Percentiles rank a stretch among this genome's conserved stretches.
Evolutionary conservation across 2,888 invertebrate species (phyloP).

Genomic region (Poecilobothrus nobilitatus): DNA sequence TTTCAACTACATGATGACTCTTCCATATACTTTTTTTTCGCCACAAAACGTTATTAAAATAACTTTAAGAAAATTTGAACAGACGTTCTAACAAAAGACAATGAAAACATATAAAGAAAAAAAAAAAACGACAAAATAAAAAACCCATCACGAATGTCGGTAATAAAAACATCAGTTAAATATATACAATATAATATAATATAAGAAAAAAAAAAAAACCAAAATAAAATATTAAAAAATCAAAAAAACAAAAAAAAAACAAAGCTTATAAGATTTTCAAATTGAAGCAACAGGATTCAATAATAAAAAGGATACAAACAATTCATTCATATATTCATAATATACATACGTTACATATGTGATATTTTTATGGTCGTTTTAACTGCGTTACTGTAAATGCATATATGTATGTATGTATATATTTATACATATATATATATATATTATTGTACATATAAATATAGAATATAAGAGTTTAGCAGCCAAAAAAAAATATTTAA

Average conservation of each 20-base stretch:
- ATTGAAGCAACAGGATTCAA: not conserved
- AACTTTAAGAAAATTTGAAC: not conserved
- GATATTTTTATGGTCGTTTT: not conserved
- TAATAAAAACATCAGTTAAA: conserved; percentile 6
- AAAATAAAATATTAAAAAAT: not conserved
- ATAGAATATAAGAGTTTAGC: too few species aligned
- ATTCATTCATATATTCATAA: not conserved
- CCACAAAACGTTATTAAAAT: not conserved
- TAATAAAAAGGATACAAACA: too few species aligned
- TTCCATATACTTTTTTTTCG: not conserved
- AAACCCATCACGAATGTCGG: not conserved
- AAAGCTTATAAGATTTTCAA: not conserved
- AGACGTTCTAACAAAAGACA: not conserved
- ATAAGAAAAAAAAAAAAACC: not conserved
- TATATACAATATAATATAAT: not conserved
- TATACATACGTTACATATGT: not conserved
- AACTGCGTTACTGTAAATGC: too few species aligned
- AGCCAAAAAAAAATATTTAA: too few species aligned
- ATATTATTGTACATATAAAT: too few species aligned
- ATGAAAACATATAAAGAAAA: not conserved
- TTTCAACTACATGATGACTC: not conserved
- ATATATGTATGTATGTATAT: too few species aligned
- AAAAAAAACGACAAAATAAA: not conserved
- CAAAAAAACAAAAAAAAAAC: not conserved
- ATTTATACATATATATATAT: too few species aligned